Evolutionary conservation across 2,797 vertebrate genomes (phyloP).

Genomic region (Ambastaia sidthimunki): DNA sequence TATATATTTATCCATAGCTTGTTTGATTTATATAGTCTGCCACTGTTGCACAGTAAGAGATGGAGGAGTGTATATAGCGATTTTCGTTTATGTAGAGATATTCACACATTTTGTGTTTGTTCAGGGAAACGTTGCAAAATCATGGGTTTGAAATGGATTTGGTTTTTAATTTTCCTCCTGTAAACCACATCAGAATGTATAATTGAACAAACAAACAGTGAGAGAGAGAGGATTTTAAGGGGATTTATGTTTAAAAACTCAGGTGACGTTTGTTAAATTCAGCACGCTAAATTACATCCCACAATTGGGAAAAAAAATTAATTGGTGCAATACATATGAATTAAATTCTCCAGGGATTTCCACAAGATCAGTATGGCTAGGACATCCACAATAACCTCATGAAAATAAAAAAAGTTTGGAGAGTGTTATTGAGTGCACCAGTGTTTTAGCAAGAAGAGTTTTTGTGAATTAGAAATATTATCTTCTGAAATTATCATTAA

Average conservation of each 20-base stretch:
- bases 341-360: too few relatives aligned
- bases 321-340: too few relatives aligned
- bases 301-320: too few relatives aligned
- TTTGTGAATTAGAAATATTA: background rate
- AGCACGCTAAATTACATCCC: conserved; percentile 47
- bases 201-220: conserved; percentile 50
- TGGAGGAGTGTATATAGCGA: conserved; percentile 15
- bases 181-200: conserved; percentile 17
- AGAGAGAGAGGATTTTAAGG: too few relatives aligned
- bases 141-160: background rate
- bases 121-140: conserved; percentile 4
- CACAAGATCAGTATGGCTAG: too few relatives aligned
- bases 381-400: too few relatives aligned
- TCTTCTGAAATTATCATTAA: background rate
- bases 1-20: conserved; percentile 11
- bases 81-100: conserved; percentile 15
- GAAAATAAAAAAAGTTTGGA: too few relatives aligned
- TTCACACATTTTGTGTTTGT: conserved; percentile 16
- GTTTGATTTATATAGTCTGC: conserved; percentile 20
- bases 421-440: too few relatives aligned
- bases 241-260: conserved; percentile 67
- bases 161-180: background rate
- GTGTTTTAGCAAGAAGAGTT: conserved; percentile 10
- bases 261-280: conserved; percentile 67
- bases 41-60: conserved; percentile 25